These are phyloP conservation scores for Camponotus fellah DNA, from an alignment of 2,888 invertebrate genomes.

Conservation along the genomic window DNA sequence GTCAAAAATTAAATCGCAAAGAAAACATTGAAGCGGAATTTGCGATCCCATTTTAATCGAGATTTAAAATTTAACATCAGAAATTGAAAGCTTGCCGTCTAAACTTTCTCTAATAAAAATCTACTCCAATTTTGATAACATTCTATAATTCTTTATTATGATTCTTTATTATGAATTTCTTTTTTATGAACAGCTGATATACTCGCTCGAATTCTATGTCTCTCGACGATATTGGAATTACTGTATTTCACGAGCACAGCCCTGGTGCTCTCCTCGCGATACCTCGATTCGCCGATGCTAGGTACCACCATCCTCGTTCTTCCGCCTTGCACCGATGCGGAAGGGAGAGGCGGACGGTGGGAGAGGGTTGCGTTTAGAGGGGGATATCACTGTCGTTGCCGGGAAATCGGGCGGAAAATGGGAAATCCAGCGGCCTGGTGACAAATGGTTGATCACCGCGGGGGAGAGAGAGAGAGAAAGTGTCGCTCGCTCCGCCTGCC, in stretches of 20 bases:
- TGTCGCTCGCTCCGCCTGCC: constrained; percentile 51
- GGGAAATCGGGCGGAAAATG: constrained; percentile 86
- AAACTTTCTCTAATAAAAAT: background rate
- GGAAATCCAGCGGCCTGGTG: constrained; percentile 85
- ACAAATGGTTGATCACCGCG: constrained; percentile 84
- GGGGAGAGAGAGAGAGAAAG: constrained; percentile 60
- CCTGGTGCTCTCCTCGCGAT: background rate
- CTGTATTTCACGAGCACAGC: background rate
- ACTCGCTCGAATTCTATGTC: background rate
- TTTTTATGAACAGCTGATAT: background rate
- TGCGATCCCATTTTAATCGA: background rate
- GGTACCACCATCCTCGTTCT: constrained; percentile 58
- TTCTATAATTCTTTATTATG: background rate
- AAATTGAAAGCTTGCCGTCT: background rate
- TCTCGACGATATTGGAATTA: background rate
- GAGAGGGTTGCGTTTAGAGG: constrained; percentile 69
- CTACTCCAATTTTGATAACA: background rate
- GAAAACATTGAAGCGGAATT: background rate
- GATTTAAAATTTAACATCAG: background rate
- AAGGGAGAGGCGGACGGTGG: constrained; percentile 46
- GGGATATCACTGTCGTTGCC: constrained; percentile 79
- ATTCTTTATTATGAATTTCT: background rate
- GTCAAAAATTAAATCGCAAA: constrained; percentile 2
- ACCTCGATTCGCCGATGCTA: constrained; percentile 27
- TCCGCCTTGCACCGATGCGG: constrained; percentile 39